Conservation (phyloP, 2,797 vertebrate species). For the Pantherophis alleghaniensis region DNA sequence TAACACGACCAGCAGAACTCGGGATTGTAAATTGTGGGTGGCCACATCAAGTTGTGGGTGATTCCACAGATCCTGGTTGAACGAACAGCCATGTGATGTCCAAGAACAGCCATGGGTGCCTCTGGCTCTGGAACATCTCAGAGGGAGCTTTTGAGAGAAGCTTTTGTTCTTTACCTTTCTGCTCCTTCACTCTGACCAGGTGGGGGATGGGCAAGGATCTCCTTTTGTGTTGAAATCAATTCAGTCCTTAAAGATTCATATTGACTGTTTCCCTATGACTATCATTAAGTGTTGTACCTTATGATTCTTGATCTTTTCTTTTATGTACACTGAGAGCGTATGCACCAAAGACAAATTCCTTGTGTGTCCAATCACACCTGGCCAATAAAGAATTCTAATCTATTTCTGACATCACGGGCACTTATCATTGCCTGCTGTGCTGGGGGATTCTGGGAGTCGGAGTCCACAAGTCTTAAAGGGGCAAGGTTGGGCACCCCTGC, state of each 20-base stretch:
- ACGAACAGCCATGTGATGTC: not conserved
- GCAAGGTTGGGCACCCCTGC: not conserved
- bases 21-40: not conserved
- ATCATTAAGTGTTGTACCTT: no score
- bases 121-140: not conserved
- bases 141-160: not conserved
- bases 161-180: not conserved
- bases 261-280: no score
- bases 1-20: not conserved
- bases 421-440: not conserved
- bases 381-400: no score
- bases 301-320: no score
- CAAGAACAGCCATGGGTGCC: not conserved
- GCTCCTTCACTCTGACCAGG: not conserved
- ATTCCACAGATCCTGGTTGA: not conserved
- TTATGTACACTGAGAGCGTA: no score
- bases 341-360: no score
- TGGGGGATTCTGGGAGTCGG: not conserved
- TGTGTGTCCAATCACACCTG: no score
- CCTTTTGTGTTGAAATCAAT: not conserved
- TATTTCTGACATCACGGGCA: not conserved
- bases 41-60: not conserved
- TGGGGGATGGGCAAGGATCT: not conserved
- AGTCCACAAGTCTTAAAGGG: not conserved
- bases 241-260: no score